Conservation (phyloP, 2,888 invertebrate genomes). For the Microctonus brassicae region DNA sequence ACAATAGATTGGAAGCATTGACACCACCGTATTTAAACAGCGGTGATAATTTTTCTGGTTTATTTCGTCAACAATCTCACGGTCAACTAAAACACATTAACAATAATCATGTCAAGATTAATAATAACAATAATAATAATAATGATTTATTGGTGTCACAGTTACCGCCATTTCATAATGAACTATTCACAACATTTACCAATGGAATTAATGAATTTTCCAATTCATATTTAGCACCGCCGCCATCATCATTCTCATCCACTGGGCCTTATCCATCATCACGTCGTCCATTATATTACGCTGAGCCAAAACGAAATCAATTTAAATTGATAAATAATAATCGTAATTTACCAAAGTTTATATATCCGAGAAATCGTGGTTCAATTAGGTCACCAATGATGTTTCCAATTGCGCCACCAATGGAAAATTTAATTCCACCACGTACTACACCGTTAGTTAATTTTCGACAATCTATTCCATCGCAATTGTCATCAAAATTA, state of each 20-base stretch:
- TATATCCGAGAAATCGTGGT: slow-evolving; percentile 44
- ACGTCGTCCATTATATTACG: slow-evolving; percentile 53
- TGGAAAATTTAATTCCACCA: slow-evolving; percentile 57
- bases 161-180: background rate
- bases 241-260: slow-evolving; percentile 42
- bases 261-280: slow-evolving; percentile 65
- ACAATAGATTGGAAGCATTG: slow-evolving; percentile 22
- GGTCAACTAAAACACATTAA: background rate
- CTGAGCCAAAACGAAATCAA: slow-evolving; percentile 38
- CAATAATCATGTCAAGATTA: no score
- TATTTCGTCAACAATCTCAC: slow-evolving; percentile 35
- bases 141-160: slow-evolving; percentile 4
- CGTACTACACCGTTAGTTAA: slow-evolving; percentile 73
- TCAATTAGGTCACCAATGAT: slow-evolving; percentile 34
- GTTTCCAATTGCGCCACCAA: slow-evolving; percentile 48
- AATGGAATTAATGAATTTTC: background rate
- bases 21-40: slow-evolving; percentile 19
- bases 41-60: background rate
- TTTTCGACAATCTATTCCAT: slow-evolving; percentile 82
- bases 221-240: slow-evolving; percentile 26
- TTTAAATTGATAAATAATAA: slow-evolving; percentile 29
- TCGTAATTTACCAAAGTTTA: slow-evolving; percentile 66
- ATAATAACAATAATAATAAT: slow-evolving; percentile 1
- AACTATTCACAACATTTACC: background rate
- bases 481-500: slow-evolving; percentile 73